Evolutionary conservation across 2,888 invertebrate species (phyloP).

Genomic region (Ophion costatus): DNA sequence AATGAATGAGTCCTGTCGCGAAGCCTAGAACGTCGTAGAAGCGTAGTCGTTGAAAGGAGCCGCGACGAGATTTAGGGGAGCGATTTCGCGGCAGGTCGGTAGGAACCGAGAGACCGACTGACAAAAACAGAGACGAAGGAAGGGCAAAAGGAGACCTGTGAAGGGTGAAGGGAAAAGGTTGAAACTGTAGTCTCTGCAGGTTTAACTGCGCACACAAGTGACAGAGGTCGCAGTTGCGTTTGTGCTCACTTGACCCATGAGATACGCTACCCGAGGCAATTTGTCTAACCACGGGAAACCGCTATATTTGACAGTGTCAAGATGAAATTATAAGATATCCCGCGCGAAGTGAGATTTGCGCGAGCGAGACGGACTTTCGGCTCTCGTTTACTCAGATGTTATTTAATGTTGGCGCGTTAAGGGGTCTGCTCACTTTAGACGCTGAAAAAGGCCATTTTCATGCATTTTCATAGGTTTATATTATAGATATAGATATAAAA

Average conservation of each 20-base stretch:
- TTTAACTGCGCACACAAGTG: slow-evolving; percentile 46
- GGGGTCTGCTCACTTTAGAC: too few relatives aligned
- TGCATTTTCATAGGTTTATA: too few relatives aligned
- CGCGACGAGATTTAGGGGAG: slow-evolving; percentile 55
- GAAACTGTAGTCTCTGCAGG: slow-evolving; percentile 37
- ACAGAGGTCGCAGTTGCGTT: slow-evolving; percentile 44
- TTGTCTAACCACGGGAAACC: slow-evolving; percentile 62
- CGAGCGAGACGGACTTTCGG: background rate
- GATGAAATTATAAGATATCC: slow-evolving; percentile 48
- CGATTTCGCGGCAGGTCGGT: slow-evolving; percentile 48
- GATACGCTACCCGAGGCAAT: slow-evolving; percentile 50
- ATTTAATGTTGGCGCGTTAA: background rate
- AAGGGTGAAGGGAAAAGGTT: background rate
- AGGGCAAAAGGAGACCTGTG: background rate
- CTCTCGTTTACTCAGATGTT: background rate
- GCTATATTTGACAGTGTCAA: slow-evolving; percentile 55
- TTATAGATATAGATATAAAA: too few relatives aligned
- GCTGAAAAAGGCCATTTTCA: too few relatives aligned
- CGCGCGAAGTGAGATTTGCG: slow-evolving; percentile 2
- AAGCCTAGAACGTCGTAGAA: slow-evolving; percentile 7
- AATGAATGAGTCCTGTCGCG: slow-evolving; percentile 40
- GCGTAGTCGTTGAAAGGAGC: slow-evolving; percentile 38
- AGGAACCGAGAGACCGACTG: background rate
- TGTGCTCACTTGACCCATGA: slow-evolving; percentile 51
- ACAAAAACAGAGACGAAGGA: background rate